Evolutionary conservation across 2,888 invertebrate genomes (phyloP).

Genomic region (Dioctria rufipes): DNA sequence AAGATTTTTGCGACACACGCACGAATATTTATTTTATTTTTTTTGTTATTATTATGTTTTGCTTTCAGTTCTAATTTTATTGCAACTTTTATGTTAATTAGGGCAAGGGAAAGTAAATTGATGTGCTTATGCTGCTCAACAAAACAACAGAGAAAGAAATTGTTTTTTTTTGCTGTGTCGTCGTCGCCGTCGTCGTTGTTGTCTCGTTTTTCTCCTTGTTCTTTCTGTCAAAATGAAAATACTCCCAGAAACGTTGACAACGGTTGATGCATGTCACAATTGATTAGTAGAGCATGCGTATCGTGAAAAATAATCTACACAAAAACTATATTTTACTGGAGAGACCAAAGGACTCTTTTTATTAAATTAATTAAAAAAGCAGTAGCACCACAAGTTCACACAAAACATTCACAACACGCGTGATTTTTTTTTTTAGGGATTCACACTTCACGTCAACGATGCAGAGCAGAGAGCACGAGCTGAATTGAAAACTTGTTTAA

Average conservation of each 20-base stretch:
- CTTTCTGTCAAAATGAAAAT: slow-evolving; percentile 32
- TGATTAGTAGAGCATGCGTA: slow-evolving; percentile 12
- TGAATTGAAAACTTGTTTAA: slow-evolving; percentile 16
- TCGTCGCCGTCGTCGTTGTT: background rate
- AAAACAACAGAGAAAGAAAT: slow-evolving; percentile 39
- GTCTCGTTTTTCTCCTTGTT: slow-evolving; percentile 19
- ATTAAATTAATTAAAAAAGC: too few species aligned
- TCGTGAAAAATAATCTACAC: slow-evolving; percentile 9
- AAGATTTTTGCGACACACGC: slow-evolving; percentile 16
- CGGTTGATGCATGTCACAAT: slow-evolving; percentile 8
- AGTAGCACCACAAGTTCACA: background rate
- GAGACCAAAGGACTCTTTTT: too few species aligned
- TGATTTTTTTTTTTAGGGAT: background rate
- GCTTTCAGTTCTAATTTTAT: slow-evolving; percentile 36
- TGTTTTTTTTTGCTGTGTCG: slow-evolving; percentile 8
- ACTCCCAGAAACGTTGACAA: background rate
- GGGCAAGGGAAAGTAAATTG: slow-evolving; percentile 50
- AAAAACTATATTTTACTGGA: background rate
- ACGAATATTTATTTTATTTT: background rate
- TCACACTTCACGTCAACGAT: background rate
- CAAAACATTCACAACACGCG: background rate
- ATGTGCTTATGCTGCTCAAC: background rate
- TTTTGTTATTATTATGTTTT: background rate
- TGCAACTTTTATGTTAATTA: slow-evolving; percentile 47
- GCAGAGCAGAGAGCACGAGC: background rate